Base-by-base conservation (phyloP, 2,113 vertebrate genomes). In the Chionodraco myersi region DNA sequence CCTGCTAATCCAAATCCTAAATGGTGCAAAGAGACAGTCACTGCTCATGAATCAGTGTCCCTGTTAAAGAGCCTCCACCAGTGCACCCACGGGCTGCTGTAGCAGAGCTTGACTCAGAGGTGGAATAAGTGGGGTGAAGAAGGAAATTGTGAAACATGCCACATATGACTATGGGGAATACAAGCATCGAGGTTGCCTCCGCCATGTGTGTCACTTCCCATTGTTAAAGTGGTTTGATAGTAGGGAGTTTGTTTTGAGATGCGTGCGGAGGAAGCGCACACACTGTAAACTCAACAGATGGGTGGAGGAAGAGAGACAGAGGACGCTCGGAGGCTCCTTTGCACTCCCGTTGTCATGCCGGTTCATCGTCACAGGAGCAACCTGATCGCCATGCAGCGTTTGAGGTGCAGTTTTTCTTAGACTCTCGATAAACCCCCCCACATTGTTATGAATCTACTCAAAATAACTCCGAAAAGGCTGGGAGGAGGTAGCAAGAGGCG, bases 231-330 rank as follows among this genome's bases (percentile, higher is more conserved):
- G 56, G 56, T 74, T 45, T 61, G 65, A 57, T 75, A 11, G 80
- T 0, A 16, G 65, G 70, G 79, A 81, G 64, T 78, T 81, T 78
- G 52, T 61, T 60, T 67, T 51, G 23, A 86, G 72, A 77, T 83
- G 76, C 69, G n/a, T n/a, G 80, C 12, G 18, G 53, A 71, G 18
- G 36, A 49, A 79, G 85, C 77, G 21, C 57, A 68, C 67, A 79
- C 78, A 74, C 71, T 83, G 79, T 82, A 75, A 59, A 92, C 89
- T 94, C 94, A 95, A 94, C 94, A 95, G 94, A 95, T 94, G 92
- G 92, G 77, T 72, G 62, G 72, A 71, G 75, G 62, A 66, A 59
- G 52, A 56, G 49, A 23, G 15, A 72, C 63, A 30, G 9, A 23
- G 30, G 66, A 52, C 7, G 88, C 80, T 87, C 60, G 30, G 80